Evolutionary conservation across 2,797 vertebrate genomes (phyloP).

Genomic region (Helicolenus hilgendorfi): DNA sequence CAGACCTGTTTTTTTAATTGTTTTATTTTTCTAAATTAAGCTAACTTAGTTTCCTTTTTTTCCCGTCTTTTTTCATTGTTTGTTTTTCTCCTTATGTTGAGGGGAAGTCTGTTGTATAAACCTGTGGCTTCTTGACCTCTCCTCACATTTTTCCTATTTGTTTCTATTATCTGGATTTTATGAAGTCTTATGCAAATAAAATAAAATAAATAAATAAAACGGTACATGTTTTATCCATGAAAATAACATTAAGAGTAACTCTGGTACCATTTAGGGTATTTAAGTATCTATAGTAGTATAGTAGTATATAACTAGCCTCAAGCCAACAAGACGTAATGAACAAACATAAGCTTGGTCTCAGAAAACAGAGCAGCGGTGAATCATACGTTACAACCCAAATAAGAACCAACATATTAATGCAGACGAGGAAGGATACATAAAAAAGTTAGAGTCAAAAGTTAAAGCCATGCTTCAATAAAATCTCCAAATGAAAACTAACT

Average conservation of each 20-base stretch:
- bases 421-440: neutral
- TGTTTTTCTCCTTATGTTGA: no score
- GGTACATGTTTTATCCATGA: neutral
- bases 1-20: no score
- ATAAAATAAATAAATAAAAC: no score
- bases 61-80: fast-evolving
- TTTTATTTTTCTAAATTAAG: no score
- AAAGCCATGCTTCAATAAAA: neutral
- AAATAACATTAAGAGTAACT: neutral
- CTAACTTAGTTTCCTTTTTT: fast-evolving
- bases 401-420: neutral
- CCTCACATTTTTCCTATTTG: no score
- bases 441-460: neutral
- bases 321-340: neutral
- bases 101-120: no score
- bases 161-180: no score
- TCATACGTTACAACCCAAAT: neutral
- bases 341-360: neutral
- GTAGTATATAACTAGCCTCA: no score
- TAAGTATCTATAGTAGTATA: neutral
- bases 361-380: neutral
- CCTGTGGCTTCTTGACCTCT: no score
- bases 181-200: no score
- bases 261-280: neutral
- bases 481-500: neutral